These are phyloP conservation scores for Neoaliturus tenellus DNA, from an alignment of 2,888 invertebrate species.

Conservation along the genomic window DNA sequence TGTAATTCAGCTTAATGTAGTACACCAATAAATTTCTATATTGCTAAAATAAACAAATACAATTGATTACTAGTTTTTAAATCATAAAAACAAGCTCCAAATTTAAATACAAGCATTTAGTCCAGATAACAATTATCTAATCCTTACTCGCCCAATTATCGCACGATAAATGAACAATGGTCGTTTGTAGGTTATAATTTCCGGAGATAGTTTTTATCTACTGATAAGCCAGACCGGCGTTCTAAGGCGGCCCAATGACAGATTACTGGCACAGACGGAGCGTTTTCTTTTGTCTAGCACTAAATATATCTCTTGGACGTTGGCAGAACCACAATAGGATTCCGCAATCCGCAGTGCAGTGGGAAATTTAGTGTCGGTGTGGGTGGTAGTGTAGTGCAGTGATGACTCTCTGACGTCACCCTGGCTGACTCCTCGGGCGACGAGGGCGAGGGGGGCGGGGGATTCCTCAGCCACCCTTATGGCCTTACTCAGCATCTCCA, in stretches of 20 bases:
- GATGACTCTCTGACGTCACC: background rate
- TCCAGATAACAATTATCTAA: background rate
- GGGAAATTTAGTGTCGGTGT: background rate
- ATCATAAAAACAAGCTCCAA: too few species aligned
- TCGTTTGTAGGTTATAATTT: background rate
- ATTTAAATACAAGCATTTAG: too few species aligned
- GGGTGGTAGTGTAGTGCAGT: background rate
- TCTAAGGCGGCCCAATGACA: background rate
- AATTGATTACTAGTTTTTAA: too few species aligned
- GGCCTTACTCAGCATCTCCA: slow-evolving; percentile 58
- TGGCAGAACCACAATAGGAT: background rate
- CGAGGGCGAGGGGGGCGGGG: slow-evolving; percentile 55
- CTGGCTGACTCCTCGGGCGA: slow-evolving; percentile 51
- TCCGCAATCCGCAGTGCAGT: background rate
- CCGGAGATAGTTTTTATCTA: background rate
- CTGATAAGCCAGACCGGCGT: background rate
- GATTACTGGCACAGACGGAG: background rate
- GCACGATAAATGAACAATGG: slow-evolving; percentile 2
- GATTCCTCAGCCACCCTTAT: slow-evolving; percentile 51
- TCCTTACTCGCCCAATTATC: slow-evolving; percentile 9
- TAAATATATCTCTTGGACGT: background rate
- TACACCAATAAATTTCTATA: too few species aligned
- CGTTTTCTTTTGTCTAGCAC: background rate
- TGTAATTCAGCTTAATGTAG: too few species aligned
- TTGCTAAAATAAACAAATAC: too few species aligned